Percentiles rank a stretch among this genome's conserved stretches.
Conservation (phyloP, 1,140 invertebrate genomes). For the Hyles vespertilio region DNA sequence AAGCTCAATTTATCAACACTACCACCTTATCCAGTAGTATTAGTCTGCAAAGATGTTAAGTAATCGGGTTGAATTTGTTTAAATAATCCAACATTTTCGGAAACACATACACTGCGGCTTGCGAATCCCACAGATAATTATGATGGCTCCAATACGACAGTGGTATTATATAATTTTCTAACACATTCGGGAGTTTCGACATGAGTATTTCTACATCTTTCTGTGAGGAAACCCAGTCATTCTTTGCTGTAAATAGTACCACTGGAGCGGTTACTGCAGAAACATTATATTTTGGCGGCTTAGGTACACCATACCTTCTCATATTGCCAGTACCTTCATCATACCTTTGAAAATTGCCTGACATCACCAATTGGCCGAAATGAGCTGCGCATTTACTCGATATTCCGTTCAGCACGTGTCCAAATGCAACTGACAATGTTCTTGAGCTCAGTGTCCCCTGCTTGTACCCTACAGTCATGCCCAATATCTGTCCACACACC, state of each 20-base stretch:
- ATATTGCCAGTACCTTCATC: slow-evolving; percentile 77
- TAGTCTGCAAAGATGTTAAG: too few relatives aligned
- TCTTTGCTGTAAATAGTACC: slow-evolving; percentile 76
- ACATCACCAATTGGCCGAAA: slow-evolving; percentile 47
- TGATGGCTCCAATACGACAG: slow-evolving; percentile 57
- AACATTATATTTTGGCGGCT: slow-evolving; percentile 77
- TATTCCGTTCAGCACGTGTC: slow-evolving; percentile 41
- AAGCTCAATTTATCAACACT: too few relatives aligned
- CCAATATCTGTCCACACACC: slow-evolving; percentile 35
- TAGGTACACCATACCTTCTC: slow-evolving; percentile 67
- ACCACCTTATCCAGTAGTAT: too few relatives aligned
- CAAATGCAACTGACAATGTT: slow-evolving; percentile 39
- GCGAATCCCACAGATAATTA: slow-evolving; percentile 45
- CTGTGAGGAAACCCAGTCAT: slow-evolving; percentile 77
- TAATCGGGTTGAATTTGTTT: slow-evolving; percentile 9
- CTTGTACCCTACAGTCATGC: slow-evolving; percentile 39
- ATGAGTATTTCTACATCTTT: slow-evolving; percentile 77
- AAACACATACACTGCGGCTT: slow-evolving; percentile 39
- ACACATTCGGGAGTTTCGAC: slow-evolving; percentile 68
- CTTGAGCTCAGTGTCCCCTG: slow-evolving; percentile 32
- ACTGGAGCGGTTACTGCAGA: slow-evolving; percentile 77
- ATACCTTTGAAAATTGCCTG: slow-evolving; percentile 66
- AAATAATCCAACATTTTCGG: slow-evolving; percentile 51
- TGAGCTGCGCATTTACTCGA: slow-evolving; percentile 50
- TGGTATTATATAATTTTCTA: slow-evolving; percentile 55